These are phyloP conservation scores for Aradophagus sp. DNA, from an alignment of 1,140 invertebrate species.

Conservation along the genomic window DNA sequence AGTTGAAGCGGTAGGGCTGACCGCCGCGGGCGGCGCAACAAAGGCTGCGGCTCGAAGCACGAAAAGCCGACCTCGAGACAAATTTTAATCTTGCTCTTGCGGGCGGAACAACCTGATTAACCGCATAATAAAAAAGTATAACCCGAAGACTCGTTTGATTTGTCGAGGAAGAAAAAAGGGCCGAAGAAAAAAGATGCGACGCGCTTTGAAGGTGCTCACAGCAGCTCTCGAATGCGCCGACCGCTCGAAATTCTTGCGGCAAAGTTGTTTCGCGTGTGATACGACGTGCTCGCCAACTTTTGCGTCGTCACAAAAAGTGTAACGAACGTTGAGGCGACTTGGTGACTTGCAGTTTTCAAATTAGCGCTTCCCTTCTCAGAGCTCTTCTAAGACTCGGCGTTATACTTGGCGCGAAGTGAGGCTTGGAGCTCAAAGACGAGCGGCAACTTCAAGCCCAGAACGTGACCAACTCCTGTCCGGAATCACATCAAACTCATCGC, in stretches of 20 bases:
- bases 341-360: constrained; percentile 41
- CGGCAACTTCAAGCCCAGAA: constrained; percentile 38
- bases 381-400: constrained; percentile 36
- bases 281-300: not conserved
- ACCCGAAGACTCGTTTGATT: too few relatives aligned
- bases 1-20: constrained; percentile 13
- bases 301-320: constrained; percentile 16
- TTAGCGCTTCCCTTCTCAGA: constrained; percentile 36
- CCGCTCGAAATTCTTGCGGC: too few relatives aligned
- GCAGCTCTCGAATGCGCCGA: too few relatives aligned
- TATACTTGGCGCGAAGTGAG: constrained; percentile 18
- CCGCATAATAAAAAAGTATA: constrained; percentile 9
- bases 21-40: constrained; percentile 31
- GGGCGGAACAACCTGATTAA: constrained; percentile 17
- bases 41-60: constrained; percentile 20
- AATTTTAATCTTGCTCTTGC: constrained; percentile 35
- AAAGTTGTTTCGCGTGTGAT: too few relatives aligned
- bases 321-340: constrained; percentile 24
- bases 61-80: constrained; percentile 35
- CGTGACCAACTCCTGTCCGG: constrained; percentile 54
- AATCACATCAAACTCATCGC: constrained; percentile 53
- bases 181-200: too few relatives aligned
- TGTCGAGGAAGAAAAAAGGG: too few relatives aligned
- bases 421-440: constrained; percentile 21
- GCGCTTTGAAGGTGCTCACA: too few relatives aligned